These are phyloP conservation scores for Leptocoma aspasia DNA, from an alignment of 2,113 vertebrate genomes.

Conservation along the genomic window DNA sequence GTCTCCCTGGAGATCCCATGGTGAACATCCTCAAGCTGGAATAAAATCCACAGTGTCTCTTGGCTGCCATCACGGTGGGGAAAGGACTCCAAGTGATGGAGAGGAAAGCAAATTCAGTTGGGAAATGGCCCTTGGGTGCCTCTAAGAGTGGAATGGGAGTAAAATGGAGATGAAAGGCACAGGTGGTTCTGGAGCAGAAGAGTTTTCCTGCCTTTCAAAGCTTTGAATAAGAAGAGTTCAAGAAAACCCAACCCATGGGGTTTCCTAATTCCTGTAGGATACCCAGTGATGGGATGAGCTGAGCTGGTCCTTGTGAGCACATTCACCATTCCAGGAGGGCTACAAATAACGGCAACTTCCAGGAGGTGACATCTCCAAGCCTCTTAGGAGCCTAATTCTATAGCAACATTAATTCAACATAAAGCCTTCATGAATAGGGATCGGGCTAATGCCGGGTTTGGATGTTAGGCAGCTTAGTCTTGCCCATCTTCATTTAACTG, in stretches of 20 bases:
- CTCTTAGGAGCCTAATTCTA: slow-evolving; percentile 58
- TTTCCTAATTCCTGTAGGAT: background rate
- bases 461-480: slow-evolving; percentile 55
- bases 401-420: slow-evolving; percentile 48
- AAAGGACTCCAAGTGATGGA: background rate
- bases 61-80: accelerated
- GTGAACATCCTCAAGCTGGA: background rate
- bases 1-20: background rate
- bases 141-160: background rate
- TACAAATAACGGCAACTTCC: slow-evolving; percentile 6
- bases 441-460: slow-evolving; percentile 19
- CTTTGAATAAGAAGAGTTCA: accelerated
- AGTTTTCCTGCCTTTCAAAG: background rate
- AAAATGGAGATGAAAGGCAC: background rate
- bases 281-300: background rate
- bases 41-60: background rate
- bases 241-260: background rate
- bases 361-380: slow-evolving; percentile 46
- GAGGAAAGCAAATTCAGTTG: background rate
- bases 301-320: background rate
- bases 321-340: background rate
- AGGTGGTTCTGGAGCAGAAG: background rate
- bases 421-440: slow-evolving; percentile 55
- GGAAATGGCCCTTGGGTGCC: background rate
- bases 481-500: slow-evolving; percentile 49